Evolutionary conservation across 2,888 invertebrate species (phyloP), one percentile per base, ranked within the genome.

Genomic region (Augiades crinisus): DNA sequence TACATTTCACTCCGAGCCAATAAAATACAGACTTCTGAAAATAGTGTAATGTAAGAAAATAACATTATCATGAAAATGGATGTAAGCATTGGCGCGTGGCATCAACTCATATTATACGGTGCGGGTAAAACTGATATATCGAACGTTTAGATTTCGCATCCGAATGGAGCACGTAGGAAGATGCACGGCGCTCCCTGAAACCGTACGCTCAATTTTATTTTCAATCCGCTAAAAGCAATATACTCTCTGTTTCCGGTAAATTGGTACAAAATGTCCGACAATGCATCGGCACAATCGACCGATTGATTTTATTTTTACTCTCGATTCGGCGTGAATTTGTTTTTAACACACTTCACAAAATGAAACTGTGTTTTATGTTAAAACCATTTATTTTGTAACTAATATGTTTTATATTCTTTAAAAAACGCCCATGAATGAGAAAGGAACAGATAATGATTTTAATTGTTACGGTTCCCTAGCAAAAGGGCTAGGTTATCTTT

Each of bases 171-270:
- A 55, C 56, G 58, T 54, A 54, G 36, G 47, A 30, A 33, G 43
- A 43, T 44, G 36, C 36, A 37, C 27, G 19, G 17, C 27, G 14
- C 21, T 50, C 12, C 43, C 43, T 27, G 58, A 62, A 67, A 65
- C 60, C 57, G 59, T 37, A 8, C 46, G 31, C 47, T 50, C 38
- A 54, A 49, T 55, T 56, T 58, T 56, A 55, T 61, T 37, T 50
- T 61, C 62, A 67, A 65, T 65, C 67, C 65, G 62, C 63, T 60
- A 63, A 65, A 65, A 54, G 43, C 50, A 43, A 43, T 44, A 44
- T 30, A 37, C 50, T 50, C 43, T 49, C 30, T 33, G 43, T 30
- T 50, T 43, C 24, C 27, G 30, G 36, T 44, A 44, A 37, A 43
- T 30, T 30, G 50, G 21, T 30, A 44, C 50, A 37, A 43, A 44